Percentiles rank a stretch among this genome's conserved stretches.
phyloP scores from a whole-genome alignment of 2,888 invertebrate genomes.

The Aphodius sticticus region DNA sequence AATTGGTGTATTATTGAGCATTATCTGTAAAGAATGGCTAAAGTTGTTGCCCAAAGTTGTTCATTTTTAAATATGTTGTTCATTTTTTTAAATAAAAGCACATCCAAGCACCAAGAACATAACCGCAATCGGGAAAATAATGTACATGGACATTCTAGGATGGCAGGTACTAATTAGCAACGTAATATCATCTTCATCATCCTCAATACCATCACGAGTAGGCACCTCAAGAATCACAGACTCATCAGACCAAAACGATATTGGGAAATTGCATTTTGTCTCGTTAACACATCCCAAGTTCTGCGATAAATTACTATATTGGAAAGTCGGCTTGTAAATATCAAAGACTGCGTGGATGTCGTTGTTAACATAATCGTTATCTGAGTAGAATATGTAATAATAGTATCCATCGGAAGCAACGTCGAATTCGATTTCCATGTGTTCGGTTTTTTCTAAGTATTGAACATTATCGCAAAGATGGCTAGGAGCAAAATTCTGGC shows the following conservation, averaged over 20 bases:
- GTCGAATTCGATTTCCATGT: constrained; percentile 75
- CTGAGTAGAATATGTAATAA: constrained; percentile 89
- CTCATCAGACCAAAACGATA: constrained; percentile 77
- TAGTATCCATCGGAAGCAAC: constrained; percentile 83
- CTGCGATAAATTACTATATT: constrained; percentile 73
- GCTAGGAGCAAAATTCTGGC: constrained; percentile 75
- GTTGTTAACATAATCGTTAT: constrained; percentile 81
- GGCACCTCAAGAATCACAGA: constrained; percentile 86
- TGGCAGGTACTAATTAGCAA: constrained; percentile 79
- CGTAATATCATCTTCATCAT: constrained; percentile 76
- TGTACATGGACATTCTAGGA: constrained; percentile 80
- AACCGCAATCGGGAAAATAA: constrained; percentile 81
- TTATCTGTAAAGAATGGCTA: not conserved
- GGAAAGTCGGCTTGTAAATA: constrained; percentile 85
- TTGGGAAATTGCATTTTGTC: constrained; percentile 78
- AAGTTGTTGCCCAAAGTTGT: not conserved
- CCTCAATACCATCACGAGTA: constrained; percentile 80
- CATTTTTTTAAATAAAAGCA: constrained; percentile 75
- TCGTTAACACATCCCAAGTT: constrained; percentile 77
- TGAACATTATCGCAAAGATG: constrained; percentile 72
- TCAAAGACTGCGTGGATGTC: constrained; percentile 86
- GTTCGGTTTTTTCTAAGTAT: constrained; percentile 73
- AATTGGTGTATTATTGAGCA: not conserved
- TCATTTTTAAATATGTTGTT: not conserved
- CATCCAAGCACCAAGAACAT: constrained; percentile 79